Evolutionary conservation across 35 echinoderm and acorn worm species (phyloP), one percentile per base, ranked within the genome.

Genomic region (Apostichopus parvimensis): DNA sequence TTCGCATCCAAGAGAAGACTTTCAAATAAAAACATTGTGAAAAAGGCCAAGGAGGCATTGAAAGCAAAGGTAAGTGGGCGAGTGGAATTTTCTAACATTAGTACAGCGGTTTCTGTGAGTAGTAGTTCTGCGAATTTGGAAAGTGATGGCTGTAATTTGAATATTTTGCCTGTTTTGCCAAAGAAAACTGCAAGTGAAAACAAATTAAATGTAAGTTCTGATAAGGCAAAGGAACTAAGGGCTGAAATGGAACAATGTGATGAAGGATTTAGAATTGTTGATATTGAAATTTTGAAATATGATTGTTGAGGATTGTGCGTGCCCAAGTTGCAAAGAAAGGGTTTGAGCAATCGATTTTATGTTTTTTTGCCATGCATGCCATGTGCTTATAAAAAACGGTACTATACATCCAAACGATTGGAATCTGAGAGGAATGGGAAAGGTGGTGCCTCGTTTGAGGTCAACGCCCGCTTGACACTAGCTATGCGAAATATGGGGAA

Each of bases 301-400:
- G 20, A 79, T 79, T 25, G 20, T 79, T 10, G 77, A 21, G 45
- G 45, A 53, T 21, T 79, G 77, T 79, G 11, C 20, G 2, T 79
- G 77, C 20, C 10, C 77, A 11, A 53, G 20, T 79, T 79, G 77
- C 20, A 79, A 79, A 53, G 77, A 79, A 79, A 79, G 45, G 77
- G 77, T 10, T 20, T 79, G 11, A 25, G 77, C 20, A 20, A 9
- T 9, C 0, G 77, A 1, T 4, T 79, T 25, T 2, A 79, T 20
- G 20, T 79, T 14, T 14, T 79, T 23, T 79, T 28, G 77, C 20
- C 77, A 11, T 79, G 77, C 20, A 53, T 25, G 34, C 4, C 20
- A 53, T 25, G 34, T 45, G 34, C 0, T 45, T 45, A 45, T 45
- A 4, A 45, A 45, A 79, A 79, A 28, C 77, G 9, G 20, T 21